These are phyloP conservation scores for Acheta domesticus DNA, from an alignment of 2,888 invertebrate genomes.

Conservation along the genomic window DNA sequence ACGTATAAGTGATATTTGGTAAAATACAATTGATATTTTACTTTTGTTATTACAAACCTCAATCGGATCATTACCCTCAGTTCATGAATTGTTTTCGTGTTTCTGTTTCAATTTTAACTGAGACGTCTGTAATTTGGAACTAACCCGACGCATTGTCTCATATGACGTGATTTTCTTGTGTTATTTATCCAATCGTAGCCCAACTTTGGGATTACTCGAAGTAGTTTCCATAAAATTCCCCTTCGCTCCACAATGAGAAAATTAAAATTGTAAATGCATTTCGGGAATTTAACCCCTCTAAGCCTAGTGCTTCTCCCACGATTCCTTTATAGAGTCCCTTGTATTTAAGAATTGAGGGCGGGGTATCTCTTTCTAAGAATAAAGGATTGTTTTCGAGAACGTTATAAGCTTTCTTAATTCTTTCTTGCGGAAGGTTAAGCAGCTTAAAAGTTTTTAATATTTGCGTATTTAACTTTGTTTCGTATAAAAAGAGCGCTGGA, in stretches of 20 bases:
- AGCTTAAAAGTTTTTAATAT: constrained; percentile 10
- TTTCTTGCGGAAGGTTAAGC: constrained; percentile 18
- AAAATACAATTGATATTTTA: too few relatives aligned
- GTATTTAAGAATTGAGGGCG: constrained; percentile 2
- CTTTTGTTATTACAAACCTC: too few relatives aligned
- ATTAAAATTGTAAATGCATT: constrained; percentile 9
- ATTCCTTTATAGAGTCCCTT: not conserved
- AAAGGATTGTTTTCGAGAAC: constrained; percentile 18
- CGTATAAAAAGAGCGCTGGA: constrained; percentile 1
- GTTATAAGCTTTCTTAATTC: constrained; percentile 18
- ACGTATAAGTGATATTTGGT: too few relatives aligned
- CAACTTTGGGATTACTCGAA: not conserved
- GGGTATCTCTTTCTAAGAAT: constrained; percentile 18
- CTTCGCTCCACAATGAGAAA: constrained; percentile 8
- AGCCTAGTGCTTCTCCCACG: not conserved
- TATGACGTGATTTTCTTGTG: not conserved
- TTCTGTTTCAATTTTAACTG: too few relatives aligned
- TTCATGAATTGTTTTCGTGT: too few relatives aligned
- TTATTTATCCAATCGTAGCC: not conserved
- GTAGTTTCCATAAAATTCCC: not conserved
- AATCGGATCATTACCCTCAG: too few relatives aligned
- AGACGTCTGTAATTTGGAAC: too few relatives aligned
- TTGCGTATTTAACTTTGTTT: constrained; percentile 18
- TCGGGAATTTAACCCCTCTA: not conserved
- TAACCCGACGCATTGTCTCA: too few relatives aligned